Conservation (phyloP, 2,888 invertebrate species). For the Drosophila mercatorum region DNA sequence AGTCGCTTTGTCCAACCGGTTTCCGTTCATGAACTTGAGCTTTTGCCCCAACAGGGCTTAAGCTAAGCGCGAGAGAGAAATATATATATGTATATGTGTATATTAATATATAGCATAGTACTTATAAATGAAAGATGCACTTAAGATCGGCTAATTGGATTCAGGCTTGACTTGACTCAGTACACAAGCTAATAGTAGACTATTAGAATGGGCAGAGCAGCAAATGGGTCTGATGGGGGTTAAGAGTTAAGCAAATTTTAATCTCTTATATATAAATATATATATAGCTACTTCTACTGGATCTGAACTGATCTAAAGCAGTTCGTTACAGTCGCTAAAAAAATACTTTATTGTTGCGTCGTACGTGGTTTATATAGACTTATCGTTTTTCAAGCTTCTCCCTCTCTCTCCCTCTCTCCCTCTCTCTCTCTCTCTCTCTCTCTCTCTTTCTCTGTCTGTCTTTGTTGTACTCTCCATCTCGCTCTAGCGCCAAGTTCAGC, state of each 20-base stretch:
- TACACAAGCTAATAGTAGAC: neutral
- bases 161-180: slow-evolving; percentile 1
- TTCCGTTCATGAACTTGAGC: slow-evolving; percentile 23
- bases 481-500: neutral
- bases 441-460: neutral
- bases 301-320: neutral
- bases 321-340: neutral
- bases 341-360: neutral
- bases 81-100: neutral
- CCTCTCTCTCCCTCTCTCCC: no score
- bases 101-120: neutral
- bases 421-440: neutral
- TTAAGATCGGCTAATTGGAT: slow-evolving; percentile 9
- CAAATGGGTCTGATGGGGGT: neutral
- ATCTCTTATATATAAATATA: neutral
- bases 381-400: slow-evolving; percentile 10
- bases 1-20: slow-evolving; percentile 35
- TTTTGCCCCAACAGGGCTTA: slow-evolving; percentile 5
- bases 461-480: no score
- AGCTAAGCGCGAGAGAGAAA: neutral
- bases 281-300: neutral
- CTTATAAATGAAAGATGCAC: neutral
- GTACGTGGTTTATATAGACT: slow-evolving; percentile 9
- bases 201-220: no score
- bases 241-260: neutral